Evolutionary conservation across 2,797 vertebrate species (phyloP).

Genomic region (Buphagus erythrorhynchus): DNA sequence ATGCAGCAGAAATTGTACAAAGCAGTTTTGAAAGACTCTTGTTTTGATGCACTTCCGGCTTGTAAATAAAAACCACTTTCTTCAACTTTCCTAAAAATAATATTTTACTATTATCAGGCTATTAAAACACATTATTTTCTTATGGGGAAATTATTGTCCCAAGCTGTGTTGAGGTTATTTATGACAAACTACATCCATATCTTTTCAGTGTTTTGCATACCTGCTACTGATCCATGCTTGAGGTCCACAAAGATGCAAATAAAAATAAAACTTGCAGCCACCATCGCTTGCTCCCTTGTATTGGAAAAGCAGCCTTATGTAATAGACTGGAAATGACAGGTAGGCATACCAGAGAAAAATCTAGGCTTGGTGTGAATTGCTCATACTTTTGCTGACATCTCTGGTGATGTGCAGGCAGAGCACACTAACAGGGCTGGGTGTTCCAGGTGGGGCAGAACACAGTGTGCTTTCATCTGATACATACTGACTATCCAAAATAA

Average conservation of each 20-base stretch:
- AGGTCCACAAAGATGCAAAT: not conserved
- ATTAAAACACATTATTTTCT: not conserved
- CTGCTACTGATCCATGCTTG: not conserved
- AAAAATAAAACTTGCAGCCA: not conserved
- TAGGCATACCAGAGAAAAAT: not conserved
- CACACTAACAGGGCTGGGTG: not conserved
- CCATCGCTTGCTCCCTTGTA: not conserved
- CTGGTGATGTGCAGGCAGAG: not conserved
- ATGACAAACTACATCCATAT: not conserved
- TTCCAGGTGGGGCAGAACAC: not conserved
- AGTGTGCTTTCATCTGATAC: not conserved
- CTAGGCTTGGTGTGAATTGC: not conserved
- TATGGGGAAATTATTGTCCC: not conserved
- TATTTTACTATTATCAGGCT: not conserved
- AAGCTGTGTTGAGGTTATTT: not conserved
- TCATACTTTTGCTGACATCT: not conserved
- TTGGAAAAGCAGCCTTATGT: not conserved
- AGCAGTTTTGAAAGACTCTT: not conserved
- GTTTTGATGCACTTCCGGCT: not conserved
- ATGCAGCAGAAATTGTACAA: not conserved
- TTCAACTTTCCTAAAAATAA: not conserved
- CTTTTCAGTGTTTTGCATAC: not conserved
- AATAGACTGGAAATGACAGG: not conserved
- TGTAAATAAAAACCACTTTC: not conserved
- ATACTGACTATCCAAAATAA: not conserved